Evolutionary conservation across 2,888 invertebrate genomes (phyloP), one percentile per base, ranked within the genome.

Genomic region (Cephalotes varians): DNA sequence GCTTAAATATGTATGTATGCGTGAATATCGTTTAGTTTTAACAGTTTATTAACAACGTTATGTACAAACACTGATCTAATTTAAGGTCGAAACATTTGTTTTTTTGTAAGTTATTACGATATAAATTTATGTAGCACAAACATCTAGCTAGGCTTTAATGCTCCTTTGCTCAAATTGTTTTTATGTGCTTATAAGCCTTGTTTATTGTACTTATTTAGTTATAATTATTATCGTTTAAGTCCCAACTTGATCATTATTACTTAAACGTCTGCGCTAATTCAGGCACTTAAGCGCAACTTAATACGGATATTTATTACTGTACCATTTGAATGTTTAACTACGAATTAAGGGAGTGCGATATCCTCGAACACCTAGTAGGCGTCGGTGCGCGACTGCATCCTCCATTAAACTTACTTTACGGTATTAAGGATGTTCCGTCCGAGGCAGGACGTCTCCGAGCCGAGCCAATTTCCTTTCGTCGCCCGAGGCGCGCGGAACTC

Each of bases 391-490:
- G 60, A 49, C 62, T 74, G 62, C 51, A 40, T 56, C 54, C 81
- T 58, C 64, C 64, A 81, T 81, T 81, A 81, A 76, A 81, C 74
- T 81, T 81, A 73, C 60, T 73, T 76, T 81, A 74, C 74, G 54
- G 51, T 76, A 74, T 82, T 56, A 60, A 76, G 69, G 84, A 73
- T 65, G 40, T 49, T 80, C 73, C 79, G 79, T 80, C 79, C 79
- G 64, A 72, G 72, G 79, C 69, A 80, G 73, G 79, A 80, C 47
- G 60, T 80, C 79, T 60, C 73, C 58, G 49, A 73, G 31, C 49
- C 72, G 58, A 80, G 79, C 79, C 79, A 80, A 80, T 80, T 80
- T 80, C 79, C 79, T 80, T 67, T 80, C 79, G 79, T 80, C 58
- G 79, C 72, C 79, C 60, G 58, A 72, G 72, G 79, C 60, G 79